These are phyloP conservation scores for Mus spretus DNA, from an alignment of 2,797 vertebrate species.

Conservation along the genomic window DNA sequence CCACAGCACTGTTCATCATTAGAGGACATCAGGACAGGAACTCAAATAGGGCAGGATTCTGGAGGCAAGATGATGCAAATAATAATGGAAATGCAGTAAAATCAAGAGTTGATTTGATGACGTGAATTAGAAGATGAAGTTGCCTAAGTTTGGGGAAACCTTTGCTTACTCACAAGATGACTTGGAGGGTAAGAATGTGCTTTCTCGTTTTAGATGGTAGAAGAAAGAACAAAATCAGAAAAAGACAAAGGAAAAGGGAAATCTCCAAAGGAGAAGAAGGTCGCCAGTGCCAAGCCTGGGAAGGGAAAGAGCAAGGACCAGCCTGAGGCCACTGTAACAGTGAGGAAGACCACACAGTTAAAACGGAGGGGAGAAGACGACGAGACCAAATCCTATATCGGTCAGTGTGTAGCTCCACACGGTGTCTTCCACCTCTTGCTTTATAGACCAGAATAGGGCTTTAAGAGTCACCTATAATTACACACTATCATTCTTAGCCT, in stretches of 20 bases:
- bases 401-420: constrained; percentile 84
- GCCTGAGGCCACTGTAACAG: not conserved
- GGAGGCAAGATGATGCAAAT: not conserved
- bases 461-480: not conserved
- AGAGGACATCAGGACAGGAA: not conserved
- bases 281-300: constrained; percentile 74
- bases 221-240: constrained; percentile 81
- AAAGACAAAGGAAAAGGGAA: constrained; percentile 83
- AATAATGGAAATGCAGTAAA: not conserved
- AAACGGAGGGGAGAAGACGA: constrained; percentile 91
- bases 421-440: not conserved
- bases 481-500: not conserved
- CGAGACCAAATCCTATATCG: constrained; percentile 88
- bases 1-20: not conserved
- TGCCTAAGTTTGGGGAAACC: not conserved
- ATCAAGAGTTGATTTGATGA: not conserved
- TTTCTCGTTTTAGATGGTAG: constrained; percentile 86
- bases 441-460: fast-evolving
- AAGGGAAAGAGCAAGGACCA: constrained; percentile 89
- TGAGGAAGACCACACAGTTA: constrained; percentile 90
- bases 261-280: constrained; percentile 87
- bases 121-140: not conserved
- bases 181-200: not conserved
- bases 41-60: not conserved
- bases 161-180: not conserved